Evolutionary conservation across 2,797 vertebrate genomes (phyloP).

Genomic region (Heteromormyrus szaboi): DNA sequence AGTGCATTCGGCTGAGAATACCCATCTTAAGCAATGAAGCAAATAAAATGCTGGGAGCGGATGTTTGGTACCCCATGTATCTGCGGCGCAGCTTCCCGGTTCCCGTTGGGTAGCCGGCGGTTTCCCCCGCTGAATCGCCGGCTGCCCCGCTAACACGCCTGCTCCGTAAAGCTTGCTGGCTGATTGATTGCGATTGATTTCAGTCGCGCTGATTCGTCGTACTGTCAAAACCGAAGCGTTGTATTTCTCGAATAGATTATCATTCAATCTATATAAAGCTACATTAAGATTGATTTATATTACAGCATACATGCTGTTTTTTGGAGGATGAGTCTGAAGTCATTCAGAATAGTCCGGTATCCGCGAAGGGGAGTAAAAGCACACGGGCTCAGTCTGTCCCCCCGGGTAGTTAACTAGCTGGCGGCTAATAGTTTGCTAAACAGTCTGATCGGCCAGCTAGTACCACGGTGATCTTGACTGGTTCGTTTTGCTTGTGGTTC

Average conservation of each 20-base stretch:
- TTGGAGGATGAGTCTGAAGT: not conserved
- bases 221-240: not conserved
- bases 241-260: not conserved
- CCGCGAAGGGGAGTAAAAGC: not conserved
- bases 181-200: conserved; percentile 7
- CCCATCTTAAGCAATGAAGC: not conserved
- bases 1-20: not conserved
- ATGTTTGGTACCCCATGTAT: not conserved
- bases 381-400: not conserved
- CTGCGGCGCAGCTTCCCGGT: not conserved
- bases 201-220: not conserved
- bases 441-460: not conserved
- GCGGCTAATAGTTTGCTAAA: not conserved
- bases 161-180: not conserved
- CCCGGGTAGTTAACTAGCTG: not conserved
- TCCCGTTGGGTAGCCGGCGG: too few species aligned
- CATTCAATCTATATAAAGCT: not conserved
- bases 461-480: not conserved
- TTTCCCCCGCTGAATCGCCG: too few species aligned
- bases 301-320: not conserved
- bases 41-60: not conserved
- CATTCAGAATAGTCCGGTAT: not conserved
- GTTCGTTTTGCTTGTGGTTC: not conserved
- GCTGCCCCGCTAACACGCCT: not conserved
- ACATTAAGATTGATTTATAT: not conserved